These are phyloP conservation scores for Eleginops maclovinus DNA, from an alignment of 2,113 vertebrate genomes.

Conservation along the genomic window DNA sequence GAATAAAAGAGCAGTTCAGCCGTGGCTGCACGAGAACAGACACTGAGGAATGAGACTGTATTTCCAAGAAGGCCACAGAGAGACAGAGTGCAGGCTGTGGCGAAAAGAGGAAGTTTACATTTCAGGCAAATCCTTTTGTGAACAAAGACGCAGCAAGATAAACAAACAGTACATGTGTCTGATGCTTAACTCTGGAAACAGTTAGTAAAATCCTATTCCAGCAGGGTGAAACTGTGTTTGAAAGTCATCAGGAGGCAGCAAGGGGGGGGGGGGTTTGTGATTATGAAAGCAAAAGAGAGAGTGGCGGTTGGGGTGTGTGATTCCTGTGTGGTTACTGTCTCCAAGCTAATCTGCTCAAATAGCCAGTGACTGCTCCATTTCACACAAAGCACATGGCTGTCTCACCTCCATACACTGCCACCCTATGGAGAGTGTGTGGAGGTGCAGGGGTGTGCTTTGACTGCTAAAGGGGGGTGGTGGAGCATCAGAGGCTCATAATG, in stretches of 20 bases:
- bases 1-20: conserved; percentile 76
- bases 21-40: conserved; percentile 58
- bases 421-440: conserved; percentile 74
- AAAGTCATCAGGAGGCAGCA: conserved; percentile 27
- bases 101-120: conserved; percentile 78
- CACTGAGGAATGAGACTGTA: conserved; percentile 68
- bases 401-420: conserved; percentile 79
- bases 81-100: conserved; percentile 53
- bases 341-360: conserved; percentile 64
- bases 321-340: conserved; percentile 74
- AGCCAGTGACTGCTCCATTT: conserved; percentile 63
- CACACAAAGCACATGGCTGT: conserved; percentile 68
- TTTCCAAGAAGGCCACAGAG: conserved; percentile 54
- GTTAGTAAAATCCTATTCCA: conserved; percentile 30
- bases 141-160: conserved; percentile 70
- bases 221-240: conserved; percentile 40
- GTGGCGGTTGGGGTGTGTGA: conserved; percentile 65
- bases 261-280: neutral
- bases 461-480: conserved; percentile 14
- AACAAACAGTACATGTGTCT: conserved; percentile 69
- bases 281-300: conserved; percentile 34
- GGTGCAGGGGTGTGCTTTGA: conserved; percentile 57
- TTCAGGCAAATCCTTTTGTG: conserved; percentile 71
- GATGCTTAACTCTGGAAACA: conserved; percentile 51
- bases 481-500: neutral